Percentiles rank a stretch among this genome's conserved stretches.
These are phyloP conservation scores for Glaucopsyche alexis DNA, from an alignment of 2,888 invertebrate genomes.

Conservation along the genomic window DNA sequence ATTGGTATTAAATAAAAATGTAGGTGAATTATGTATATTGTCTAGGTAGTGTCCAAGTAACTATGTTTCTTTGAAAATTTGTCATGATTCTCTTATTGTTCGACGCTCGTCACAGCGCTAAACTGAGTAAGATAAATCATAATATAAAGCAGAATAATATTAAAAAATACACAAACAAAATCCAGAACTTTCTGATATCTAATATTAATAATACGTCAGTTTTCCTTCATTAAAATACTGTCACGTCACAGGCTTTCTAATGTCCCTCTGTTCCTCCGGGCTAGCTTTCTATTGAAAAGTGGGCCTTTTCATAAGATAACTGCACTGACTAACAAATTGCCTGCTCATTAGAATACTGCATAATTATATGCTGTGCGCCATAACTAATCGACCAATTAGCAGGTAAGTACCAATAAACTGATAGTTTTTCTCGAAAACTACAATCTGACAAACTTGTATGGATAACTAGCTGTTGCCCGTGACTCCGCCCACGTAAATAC, in stretches of 20 bases:
- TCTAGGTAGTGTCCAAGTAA: background rate
- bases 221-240: conserved; percentile 25
- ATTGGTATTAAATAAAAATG: background rate
- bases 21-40: too few relatives aligned
- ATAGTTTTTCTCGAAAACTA: background rate
- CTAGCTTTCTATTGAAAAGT: conserved; percentile 45
- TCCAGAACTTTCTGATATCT: background rate
- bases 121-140: too few relatives aligned
- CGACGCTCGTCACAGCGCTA: too few relatives aligned
- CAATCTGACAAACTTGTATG: too few relatives aligned
- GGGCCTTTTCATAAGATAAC: conserved; percentile 40
- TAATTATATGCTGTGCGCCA: background rate
- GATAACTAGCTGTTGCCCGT: too few relatives aligned
- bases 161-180: too few relatives aligned
- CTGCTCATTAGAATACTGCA: conserved; percentile 5
- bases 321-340: conserved; percentile 32
- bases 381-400: background rate
- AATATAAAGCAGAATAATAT: too few relatives aligned
- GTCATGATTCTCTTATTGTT: too few relatives aligned
- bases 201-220: conserved; percentile 9
- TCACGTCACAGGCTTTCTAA: conserved; percentile 37
- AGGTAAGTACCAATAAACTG: background rate
- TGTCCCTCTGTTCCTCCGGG: conserved; percentile 41
- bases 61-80: too few relatives aligned
- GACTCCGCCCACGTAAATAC: too few relatives aligned